A percentile compares a stretch with the other conserved stretches of the same genome.
Conservation (phyloP, 2,797 vertebrate species). For the Macrochelys suwanniensis region DNA sequence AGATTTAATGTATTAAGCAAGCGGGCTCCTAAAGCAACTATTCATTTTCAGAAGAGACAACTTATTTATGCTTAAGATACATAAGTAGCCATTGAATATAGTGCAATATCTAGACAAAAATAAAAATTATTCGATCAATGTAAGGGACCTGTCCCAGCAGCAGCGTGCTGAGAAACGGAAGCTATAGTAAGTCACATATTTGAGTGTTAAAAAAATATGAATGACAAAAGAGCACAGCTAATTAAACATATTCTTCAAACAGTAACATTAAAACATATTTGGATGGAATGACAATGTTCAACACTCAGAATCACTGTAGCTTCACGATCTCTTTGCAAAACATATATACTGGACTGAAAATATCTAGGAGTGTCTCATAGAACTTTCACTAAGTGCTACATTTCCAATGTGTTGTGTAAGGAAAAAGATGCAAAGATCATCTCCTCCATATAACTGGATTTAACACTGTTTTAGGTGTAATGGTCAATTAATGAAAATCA, state of each 20-base stretch:
- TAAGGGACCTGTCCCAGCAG: constrained; percentile 53
- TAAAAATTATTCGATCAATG: constrained; percentile 44
- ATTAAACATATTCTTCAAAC: constrained; percentile 73
- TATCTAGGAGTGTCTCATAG: constrained; percentile 44
- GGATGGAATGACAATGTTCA: constrained; percentile 60
- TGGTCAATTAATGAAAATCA: constrained; percentile 49
- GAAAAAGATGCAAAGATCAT: constrained; percentile 65
- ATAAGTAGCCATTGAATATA: neutral
- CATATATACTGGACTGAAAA: neutral
- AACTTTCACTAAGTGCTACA: constrained; percentile 42
- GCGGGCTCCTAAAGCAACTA: constrained; percentile 13
- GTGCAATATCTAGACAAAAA: neutral
- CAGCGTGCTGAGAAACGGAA: constrained; percentile 34
- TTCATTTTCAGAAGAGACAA: constrained; percentile 42
- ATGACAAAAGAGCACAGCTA: constrained; percentile 59
- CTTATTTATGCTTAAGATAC: neutral
- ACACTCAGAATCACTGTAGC: constrained; percentile 51
- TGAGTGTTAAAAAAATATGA: constrained; percentile 36
- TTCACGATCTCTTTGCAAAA: constrained; percentile 61
- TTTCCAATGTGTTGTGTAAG: constrained; percentile 36
- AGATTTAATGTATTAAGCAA: constrained; percentile 49
- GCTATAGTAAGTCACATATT: neutral
- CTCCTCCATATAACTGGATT: constrained; percentile 30
- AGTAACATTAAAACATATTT: constrained; percentile 64
- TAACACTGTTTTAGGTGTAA: constrained; percentile 17